Percentiles rank a stretch among this genome's conserved stretches.
Conservation (phyloP, 2,113 vertebrate species). For the Parus major region DNA sequence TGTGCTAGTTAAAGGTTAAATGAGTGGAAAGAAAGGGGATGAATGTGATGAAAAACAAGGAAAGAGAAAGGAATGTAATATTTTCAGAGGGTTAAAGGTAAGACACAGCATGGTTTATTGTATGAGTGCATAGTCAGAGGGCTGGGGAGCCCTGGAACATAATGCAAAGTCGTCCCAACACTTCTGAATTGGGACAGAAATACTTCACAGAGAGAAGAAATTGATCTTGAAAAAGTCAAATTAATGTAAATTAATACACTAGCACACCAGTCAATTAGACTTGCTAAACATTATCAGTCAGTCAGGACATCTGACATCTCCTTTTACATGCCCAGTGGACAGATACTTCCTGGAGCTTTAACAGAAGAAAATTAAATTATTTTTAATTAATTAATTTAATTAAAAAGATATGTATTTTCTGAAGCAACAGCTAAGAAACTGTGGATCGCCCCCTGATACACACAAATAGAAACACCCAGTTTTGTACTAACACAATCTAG, state of each 20-base stretch:
- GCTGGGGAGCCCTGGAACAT: neutral
- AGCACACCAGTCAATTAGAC: neutral
- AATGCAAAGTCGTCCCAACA: neutral
- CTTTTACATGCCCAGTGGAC: neutral
- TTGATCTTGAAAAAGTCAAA: neutral
- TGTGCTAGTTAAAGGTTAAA: slow-evolving; percentile 34
- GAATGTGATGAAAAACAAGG: neutral
- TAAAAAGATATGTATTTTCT: neutral
- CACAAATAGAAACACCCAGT: neutral
- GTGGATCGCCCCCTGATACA: neutral
- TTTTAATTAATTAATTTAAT: too few relatives aligned
- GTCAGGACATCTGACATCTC: neutral
- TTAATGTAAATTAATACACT: neutral
- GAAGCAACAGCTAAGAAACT: neutral
- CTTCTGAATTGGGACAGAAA: neutral
- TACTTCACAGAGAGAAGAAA: neutral
- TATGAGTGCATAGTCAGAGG: neutral
- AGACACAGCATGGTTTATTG: neutral
- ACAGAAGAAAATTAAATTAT: neutral
- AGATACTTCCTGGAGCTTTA: neutral
- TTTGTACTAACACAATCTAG: neutral
- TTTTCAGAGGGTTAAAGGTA: neutral
- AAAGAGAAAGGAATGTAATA: neutral
- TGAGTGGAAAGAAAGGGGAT: neutral
- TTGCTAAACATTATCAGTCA: neutral